These are phyloP conservation scores for Alexandromys fortis DNA, from an alignment of 2,113 vertebrate genomes.

Conservation along the genomic window DNA sequence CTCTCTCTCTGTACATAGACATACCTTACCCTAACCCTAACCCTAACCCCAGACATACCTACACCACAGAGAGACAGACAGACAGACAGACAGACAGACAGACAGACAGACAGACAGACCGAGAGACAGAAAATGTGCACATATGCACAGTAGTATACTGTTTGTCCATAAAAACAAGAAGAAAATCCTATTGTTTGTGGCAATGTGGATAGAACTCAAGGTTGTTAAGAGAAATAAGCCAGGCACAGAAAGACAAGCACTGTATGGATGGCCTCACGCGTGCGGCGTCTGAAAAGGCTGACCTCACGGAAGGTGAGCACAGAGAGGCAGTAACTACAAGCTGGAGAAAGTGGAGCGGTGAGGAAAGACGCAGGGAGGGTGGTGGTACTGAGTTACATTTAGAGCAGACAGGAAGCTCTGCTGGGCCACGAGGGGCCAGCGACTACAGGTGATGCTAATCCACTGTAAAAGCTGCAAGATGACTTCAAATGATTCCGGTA, in stretches of 20 bases:
- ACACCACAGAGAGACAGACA: not conserved
- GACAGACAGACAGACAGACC: not conserved
- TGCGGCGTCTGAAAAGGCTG: not conserved
- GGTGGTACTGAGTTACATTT: not conserved
- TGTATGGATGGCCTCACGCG: not conserved
- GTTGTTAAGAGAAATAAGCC: not conserved
- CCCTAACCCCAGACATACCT: no score
- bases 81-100: not conserved
- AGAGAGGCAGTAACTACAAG: not conserved
- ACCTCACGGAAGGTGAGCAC: not conserved
- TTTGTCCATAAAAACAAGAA: not conserved
- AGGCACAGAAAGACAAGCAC: not conserved
- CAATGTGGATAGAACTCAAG: not conserved
- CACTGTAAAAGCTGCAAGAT: not conserved
- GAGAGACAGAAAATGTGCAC: not conserved
- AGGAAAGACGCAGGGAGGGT: not conserved
- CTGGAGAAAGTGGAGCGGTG: not conserved
- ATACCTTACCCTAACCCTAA: no score
- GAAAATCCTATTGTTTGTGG: not conserved
- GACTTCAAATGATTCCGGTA: not conserved
- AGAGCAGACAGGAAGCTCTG: not conserved
- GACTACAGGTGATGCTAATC: not conserved
- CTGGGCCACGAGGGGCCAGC: not conserved
- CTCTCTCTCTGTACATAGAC: no score
- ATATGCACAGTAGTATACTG: not conserved